These are phyloP conservation scores for Alca torda DNA, from an alignment of 2,797 vertebrate species.

Conservation along the genomic window DNA sequence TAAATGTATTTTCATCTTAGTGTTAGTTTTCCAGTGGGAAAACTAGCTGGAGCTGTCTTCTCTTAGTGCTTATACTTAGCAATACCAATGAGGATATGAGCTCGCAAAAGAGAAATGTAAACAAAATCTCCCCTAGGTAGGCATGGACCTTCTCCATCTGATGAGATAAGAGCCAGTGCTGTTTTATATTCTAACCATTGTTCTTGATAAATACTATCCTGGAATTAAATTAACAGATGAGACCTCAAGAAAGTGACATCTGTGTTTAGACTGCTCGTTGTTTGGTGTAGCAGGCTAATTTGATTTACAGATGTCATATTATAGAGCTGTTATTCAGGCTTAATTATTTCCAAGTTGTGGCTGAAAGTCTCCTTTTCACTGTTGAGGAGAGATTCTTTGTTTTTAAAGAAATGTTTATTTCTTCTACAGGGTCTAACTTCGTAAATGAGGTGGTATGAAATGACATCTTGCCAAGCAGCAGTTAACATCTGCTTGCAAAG, in stretches of 20 bases:
- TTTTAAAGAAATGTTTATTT: not conserved
- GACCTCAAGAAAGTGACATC: not conserved
- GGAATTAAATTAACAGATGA: slow-evolving; percentile 22
- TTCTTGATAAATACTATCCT: not conserved
- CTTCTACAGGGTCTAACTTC: not conserved
- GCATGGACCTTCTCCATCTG: not conserved
- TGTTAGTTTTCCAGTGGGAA: not conserved
- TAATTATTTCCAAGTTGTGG: not conserved
- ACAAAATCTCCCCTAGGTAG: not conserved
- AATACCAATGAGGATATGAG: not conserved
- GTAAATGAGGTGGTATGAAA: not conserved
- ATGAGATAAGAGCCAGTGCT: not conserved
- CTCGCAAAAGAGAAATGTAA: not conserved
- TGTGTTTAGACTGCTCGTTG: not conserved
- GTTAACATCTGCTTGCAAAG: not conserved
- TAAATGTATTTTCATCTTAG: not conserved
- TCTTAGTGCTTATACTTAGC: not conserved
- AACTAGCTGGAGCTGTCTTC: not conserved
- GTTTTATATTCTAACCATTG: not conserved
- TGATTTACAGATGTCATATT: not conserved
- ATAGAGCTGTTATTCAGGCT: not conserved
- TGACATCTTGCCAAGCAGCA: not conserved
- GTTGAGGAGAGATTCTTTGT: not conserved
- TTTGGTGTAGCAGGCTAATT: not conserved
- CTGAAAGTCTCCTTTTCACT: not conserved